Evolutionary conservation across 2,797 vertebrate genomes (phyloP).

Genomic region (Peromyscus melanophrys): DNA sequence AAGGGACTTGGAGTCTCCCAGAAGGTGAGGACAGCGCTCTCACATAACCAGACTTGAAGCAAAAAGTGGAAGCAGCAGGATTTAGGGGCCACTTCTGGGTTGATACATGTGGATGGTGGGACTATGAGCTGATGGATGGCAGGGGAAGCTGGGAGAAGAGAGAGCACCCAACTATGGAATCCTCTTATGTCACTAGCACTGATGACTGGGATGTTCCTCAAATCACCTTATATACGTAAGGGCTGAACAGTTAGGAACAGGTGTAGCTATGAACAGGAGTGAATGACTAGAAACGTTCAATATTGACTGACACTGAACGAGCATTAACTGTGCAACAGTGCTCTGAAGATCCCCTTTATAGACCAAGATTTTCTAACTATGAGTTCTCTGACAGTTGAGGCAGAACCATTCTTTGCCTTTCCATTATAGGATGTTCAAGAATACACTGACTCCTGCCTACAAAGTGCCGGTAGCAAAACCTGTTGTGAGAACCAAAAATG

Average conservation of each 20-base stretch:
- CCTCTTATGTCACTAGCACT: no score
- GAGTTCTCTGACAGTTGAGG: background rate
- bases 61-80: background rate
- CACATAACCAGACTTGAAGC: background rate
- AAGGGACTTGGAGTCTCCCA: background rate
- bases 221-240: background rate
- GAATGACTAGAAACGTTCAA: no score
- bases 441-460: background rate
- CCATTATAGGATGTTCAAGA: background rate
- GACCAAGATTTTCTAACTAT: background rate
- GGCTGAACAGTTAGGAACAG: background rate
- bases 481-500: background rate
- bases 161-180: accelerated
- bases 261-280: background rate
- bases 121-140: background rate
- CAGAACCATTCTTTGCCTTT: background rate
- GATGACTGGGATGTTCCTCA: background rate
- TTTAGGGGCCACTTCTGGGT: background rate
- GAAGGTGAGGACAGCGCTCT: background rate
- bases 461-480: background rate
- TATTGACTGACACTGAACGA: background rate
- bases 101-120: background rate
- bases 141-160: background rate
- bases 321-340: accelerated
- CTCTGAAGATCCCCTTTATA: accelerated